phyloP scores from a whole-genome alignment of 2,888 invertebrate genomes.

The Calameuta filiformis region DNA sequence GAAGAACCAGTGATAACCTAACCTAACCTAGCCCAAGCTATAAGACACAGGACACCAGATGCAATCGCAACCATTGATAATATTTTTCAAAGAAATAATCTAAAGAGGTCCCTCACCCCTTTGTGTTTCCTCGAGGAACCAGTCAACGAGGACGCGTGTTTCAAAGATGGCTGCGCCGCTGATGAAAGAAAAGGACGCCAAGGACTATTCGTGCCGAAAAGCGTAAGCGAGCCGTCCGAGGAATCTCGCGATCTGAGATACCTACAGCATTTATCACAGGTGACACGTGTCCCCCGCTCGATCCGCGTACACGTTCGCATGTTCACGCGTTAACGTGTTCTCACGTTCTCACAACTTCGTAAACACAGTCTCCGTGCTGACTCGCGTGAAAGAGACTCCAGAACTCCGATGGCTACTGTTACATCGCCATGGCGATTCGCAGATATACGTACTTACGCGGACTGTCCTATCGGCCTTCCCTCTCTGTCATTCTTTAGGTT shows the following conservation, averaged over 20 bases:
- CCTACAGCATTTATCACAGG: neutral
- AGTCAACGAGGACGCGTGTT: neutral
- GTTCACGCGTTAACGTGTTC: constrained; percentile 1
- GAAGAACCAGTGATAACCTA: neutral
- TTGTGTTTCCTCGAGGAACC: neutral
- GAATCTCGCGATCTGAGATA: neutral
- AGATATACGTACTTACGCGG: neutral
- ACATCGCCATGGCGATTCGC: neutral
- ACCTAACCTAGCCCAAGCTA: neutral
- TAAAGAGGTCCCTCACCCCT: neutral
- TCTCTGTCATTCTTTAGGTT: neutral
- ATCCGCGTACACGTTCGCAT: constrained; percentile 4
- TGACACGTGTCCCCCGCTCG: neutral
- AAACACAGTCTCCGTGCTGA: neutral
- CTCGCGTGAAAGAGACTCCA: neutral
- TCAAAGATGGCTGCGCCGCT: neutral
- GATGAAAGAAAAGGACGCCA: neutral
- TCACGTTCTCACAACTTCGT: neutral
- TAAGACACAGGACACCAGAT: neutral
- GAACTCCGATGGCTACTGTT: neutral
- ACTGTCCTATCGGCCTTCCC: neutral
- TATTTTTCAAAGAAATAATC: neutral
- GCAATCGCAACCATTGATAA: neutral
- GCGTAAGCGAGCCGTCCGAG: neutral
- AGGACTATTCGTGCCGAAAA: neutral